Conservation (phyloP, 2,113 vertebrate species). For the Hirundichthys speculiger region DNA sequence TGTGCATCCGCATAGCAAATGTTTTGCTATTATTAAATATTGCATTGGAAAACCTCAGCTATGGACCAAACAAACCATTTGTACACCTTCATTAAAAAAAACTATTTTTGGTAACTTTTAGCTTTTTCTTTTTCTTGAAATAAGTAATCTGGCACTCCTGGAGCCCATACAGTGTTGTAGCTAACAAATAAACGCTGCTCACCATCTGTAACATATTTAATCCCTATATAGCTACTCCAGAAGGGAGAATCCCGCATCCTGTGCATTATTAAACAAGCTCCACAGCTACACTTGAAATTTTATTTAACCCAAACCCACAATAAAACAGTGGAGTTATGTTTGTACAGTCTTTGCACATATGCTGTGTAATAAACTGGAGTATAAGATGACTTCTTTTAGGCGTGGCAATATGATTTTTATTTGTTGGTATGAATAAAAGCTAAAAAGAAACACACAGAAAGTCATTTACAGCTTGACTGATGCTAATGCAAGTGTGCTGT, state of each 20-base stretch:
- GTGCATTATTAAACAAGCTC: constrained; percentile 46
- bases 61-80: neutral
- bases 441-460: neutral
- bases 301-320: constrained; percentile 37
- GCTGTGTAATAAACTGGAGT: constrained; percentile 1
- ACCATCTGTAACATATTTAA: constrained; percentile 53
- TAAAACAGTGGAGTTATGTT: constrained; percentile 38
- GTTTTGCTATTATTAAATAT: too few relatives aligned
- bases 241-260: constrained; percentile 44
- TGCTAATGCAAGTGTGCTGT: neutral
- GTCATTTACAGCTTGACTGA: neutral
- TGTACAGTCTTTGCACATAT: constrained; percentile 1
- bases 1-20: too few relatives aligned
- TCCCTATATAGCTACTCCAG: constrained; percentile 30
- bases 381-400: neutral
- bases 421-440: neutral
- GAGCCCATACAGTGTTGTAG: constrained; percentile 10
- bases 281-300: constrained; percentile 14
- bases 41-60: neutral
- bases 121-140: too few relatives aligned
- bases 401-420: neutral
- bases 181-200: constrained; percentile 31
- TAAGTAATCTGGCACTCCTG: constrained; percentile 25
- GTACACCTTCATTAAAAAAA: neutral
- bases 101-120: too few relatives aligned